Conservation (phyloP, 2,888 invertebrate species). For the Plebejus argus region DNA sequence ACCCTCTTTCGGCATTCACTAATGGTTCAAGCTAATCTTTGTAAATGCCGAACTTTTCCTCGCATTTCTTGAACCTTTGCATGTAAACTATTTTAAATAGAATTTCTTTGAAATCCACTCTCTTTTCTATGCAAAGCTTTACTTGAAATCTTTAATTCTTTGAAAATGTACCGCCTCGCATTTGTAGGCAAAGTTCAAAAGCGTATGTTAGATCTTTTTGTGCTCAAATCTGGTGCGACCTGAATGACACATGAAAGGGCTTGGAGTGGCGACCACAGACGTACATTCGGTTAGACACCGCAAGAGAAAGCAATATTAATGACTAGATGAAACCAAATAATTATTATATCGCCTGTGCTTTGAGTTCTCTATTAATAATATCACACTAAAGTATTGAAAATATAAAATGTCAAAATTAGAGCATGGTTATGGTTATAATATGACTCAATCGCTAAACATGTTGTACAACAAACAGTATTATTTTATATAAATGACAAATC, state of each 20-base stretch:
- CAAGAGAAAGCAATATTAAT: not conserved
- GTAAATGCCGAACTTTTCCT: not conserved
- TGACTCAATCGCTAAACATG: too few species aligned
- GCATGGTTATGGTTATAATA: too few species aligned
- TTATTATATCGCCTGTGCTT: too few species aligned
- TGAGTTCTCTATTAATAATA: not conserved
- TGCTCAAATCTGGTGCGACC: slow-evolving; percentile 15
- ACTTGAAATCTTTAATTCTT: slow-evolving; percentile 32
- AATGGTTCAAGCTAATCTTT: slow-evolving; percentile 12
- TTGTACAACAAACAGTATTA: too few species aligned
- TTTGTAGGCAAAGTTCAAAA: slow-evolving; percentile 8
- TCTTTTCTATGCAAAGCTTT: slow-evolving; percentile 20
- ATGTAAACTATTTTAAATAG: not conserved
- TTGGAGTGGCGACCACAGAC: slow-evolving; percentile 3
- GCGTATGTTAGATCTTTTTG: slow-evolving; percentile 17
- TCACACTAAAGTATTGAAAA: too few species aligned
- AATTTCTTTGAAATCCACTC: slow-evolving; percentile 11
- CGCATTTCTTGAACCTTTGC: not conserved
- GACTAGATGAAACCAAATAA: not conserved
- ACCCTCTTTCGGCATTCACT: not conserved
- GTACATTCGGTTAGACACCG: not conserved
- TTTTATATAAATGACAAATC: too few species aligned
- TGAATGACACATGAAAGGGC: slow-evolving; percentile 25
- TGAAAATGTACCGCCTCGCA: slow-evolving; percentile 29
- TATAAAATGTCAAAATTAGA: too few species aligned